Percentiles rank a stretch among this genome's conserved stretches.
Evolutionary conservation across 30 jellyfish, hydroid and myxozoan species (phyloP).

Genomic region (Calvadosia cruxmelitensis): DNA sequence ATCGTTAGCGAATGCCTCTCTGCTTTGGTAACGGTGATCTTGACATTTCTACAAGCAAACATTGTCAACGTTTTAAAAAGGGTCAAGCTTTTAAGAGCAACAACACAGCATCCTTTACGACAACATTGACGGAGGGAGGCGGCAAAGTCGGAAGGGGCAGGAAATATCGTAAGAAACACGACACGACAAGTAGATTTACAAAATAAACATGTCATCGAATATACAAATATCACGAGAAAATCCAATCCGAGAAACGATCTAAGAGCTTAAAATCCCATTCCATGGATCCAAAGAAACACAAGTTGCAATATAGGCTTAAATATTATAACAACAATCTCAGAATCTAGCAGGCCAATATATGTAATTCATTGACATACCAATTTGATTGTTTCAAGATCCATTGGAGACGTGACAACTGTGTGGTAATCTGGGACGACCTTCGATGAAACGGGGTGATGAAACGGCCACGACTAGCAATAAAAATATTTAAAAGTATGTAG

Average conservation of each 20-base stretch:
- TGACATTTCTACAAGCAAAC: conserved; percentile 61
- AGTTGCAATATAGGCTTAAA: too few relatives aligned
- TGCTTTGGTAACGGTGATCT: conserved; percentile 61
- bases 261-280: background rate
- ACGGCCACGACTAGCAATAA: conserved; percentile 85
- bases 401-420: conserved; percentile 64
- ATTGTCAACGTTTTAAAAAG: too few relatives aligned
- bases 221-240: background rate
- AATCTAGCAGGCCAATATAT: too few relatives aligned
- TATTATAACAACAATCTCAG: too few relatives aligned
- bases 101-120: too few relatives aligned
- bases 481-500: too few relatives aligned
- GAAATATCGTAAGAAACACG: too few relatives aligned
- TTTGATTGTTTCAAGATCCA: conserved; percentile 71
- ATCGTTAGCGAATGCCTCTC: conserved; percentile 55
- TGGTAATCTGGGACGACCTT: conserved; percentile 92
- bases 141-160: too few relatives aligned
- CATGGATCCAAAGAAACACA: too few relatives aligned
- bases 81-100: background rate
- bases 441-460: conserved; percentile 86
- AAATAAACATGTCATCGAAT: too few relatives aligned
- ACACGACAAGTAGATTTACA: too few relatives aligned
- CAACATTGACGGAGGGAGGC: too few relatives aligned
- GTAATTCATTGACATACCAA: conserved; percentile 50
- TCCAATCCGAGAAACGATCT: background rate